These are phyloP conservation scores for Triplophysa tibetana DNA, from an alignment of 2,113 vertebrate genomes.

Conservation along the genomic window DNA sequence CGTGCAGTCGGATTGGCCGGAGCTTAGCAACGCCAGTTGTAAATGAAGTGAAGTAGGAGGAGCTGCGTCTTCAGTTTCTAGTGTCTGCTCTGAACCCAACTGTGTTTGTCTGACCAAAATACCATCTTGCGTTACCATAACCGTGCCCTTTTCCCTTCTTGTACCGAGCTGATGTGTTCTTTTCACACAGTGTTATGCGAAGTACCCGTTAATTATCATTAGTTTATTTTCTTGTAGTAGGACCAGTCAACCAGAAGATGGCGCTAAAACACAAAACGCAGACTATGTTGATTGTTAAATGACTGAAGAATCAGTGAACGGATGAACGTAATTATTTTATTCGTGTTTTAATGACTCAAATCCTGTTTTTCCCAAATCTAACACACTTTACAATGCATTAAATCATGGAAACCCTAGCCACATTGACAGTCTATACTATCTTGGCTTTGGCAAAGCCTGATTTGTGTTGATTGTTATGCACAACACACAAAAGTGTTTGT, in stretches of 20 bases:
- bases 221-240: not conserved
- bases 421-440: no score
- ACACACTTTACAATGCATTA: no score
- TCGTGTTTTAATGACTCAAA: no score
- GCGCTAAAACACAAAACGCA: not conserved
- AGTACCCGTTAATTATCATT: not conserved
- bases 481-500: no score
- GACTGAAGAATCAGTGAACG: no score
- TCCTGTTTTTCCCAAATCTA: no score
- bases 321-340: no score
- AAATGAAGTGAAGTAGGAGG: not conserved
- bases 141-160: not conserved
- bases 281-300: no score
- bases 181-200: not conserved
- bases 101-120: not conserved
- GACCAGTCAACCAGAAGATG: not conserved
- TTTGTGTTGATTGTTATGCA: no score
- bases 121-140: not conserved
- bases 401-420: no score
- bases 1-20: conserved; percentile 3
- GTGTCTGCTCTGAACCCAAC: not conserved
- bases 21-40: not conserved
- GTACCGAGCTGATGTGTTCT: not conserved
- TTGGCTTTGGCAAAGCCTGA: no score
- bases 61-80: not conserved